Conservation (phyloP, 2,888 invertebrate species). For the Strigamia maritima region DNA sequence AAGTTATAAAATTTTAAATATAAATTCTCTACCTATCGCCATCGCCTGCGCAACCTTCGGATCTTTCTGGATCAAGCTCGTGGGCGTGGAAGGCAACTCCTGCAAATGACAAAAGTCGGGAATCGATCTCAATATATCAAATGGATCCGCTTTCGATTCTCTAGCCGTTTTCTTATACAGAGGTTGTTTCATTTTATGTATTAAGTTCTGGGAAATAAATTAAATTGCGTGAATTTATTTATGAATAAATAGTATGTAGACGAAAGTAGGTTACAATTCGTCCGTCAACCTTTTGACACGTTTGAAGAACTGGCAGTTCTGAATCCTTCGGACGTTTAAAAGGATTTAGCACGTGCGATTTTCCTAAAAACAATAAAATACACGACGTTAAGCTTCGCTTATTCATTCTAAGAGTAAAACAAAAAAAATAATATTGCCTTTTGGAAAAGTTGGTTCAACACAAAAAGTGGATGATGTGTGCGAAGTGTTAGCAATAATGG, state of each 20-base stretch:
- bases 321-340: conserved; percentile 11
- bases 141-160: neutral
- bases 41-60: conserved; percentile 1
- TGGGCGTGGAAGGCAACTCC: conserved; percentile 1
- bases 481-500: neutral
- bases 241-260: neutral
- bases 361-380: neutral
- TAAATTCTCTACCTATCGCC: neutral
- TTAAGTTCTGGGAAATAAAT: neutral
- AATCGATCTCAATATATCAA: neutral
- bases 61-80: neutral
- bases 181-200: neutral
- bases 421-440: neutral
- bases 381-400: neutral
- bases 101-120: neutral
- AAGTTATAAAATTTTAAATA: neutral
- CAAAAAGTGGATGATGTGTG: neutral
- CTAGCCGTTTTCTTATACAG: neutral
- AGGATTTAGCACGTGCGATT: neutral
- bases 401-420: neutral
- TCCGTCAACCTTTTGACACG: neutral
- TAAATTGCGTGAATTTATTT: too few species aligned
- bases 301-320: neutral
- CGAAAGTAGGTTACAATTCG: neutral
- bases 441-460: neutral